Base-by-base conservation (phyloP, 2,113 vertebrate species). In the Xenopus borealis region DNA sequence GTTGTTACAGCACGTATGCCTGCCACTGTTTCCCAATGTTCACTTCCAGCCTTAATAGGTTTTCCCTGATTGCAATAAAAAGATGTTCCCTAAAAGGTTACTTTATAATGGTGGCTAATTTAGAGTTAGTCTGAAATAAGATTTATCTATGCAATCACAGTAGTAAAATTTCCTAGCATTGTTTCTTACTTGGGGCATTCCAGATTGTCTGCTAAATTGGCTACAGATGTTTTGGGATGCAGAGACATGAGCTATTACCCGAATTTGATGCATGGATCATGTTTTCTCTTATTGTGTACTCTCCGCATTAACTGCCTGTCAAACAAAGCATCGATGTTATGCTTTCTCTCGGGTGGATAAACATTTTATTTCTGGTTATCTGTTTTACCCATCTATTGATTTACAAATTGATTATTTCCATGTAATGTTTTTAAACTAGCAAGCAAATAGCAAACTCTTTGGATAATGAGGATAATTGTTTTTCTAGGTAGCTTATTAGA, bases 131-230 rank as follows among this genome's bases (percentile, higher is more conserved):
- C 64, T 74, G 20, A 50, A 55, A 73, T 65, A 47, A 33, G 33
- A 73, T 46, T 67, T 40, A 6, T 40, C 33, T 40, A 40, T 40
- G 33, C 33, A 40, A 40, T 40, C 33, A 40, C 33, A 40, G 33
- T 9, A 40, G 33, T 40, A 40, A 40, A 40, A 40, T 40, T 7
- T 40, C 5, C 33, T 40, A 40, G 33, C 6, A 40, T 40, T 6
- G 1, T 40, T 40, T 40, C 33, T 40, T 40, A 40, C 33, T 40
- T 9, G 33, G 33, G 33, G 33, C 33, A 40, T 40, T 40, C 33
- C 33, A 40, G 33, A 75, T 53, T 75, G 72, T 45, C 45, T 62
- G 3, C 58, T 69, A 69, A 76, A 76, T 76, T 69, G 66, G 58
- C 73, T 62, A 69, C 66, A 69, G 58, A 69, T 69, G 66, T 69